Evolutionary conservation across 2,888 invertebrate genomes (phyloP).

Genomic region (Temnothorax rugatulus): DNA sequence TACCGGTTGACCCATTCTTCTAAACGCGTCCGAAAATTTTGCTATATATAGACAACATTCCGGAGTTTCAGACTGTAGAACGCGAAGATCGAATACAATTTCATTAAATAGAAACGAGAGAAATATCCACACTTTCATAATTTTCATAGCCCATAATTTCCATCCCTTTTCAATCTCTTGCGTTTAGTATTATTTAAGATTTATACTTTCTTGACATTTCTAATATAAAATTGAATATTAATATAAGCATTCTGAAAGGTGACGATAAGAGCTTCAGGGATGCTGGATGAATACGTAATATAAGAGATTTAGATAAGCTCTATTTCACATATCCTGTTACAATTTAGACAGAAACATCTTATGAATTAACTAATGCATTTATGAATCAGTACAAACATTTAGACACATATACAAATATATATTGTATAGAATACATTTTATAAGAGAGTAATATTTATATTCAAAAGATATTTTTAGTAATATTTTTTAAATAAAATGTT

Average conservation of each 20-base stretch:
- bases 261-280: conserved; percentile 22
- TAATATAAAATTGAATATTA: conserved; percentile 16
- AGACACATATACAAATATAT: background rate
- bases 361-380: conserved; percentile 1
- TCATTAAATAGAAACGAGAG: background rate
- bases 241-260: conserved; percentile 20
- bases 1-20: conserved; percentile 18
- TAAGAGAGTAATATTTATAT: background rate
- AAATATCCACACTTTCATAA: background rate
- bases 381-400: background rate
- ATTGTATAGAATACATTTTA: background rate
- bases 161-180: background rate
- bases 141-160: background rate
- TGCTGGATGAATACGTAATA: conserved; percentile 21
- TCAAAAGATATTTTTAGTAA: background rate
- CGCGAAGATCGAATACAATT: conserved; percentile 10
- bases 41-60: conserved; percentile 20
- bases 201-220: background rate
- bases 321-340: background rate
- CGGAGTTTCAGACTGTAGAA: background rate
- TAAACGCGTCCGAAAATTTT: conserved; percentile 6
- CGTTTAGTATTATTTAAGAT: background rate
- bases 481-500: background rate
- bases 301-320: conserved; percentile 10
- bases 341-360: background rate